These are phyloP conservation scores for Tachysurus vachellii DNA, from an alignment of 2,113 vertebrate genomes.

Conservation along the genomic window DNA sequence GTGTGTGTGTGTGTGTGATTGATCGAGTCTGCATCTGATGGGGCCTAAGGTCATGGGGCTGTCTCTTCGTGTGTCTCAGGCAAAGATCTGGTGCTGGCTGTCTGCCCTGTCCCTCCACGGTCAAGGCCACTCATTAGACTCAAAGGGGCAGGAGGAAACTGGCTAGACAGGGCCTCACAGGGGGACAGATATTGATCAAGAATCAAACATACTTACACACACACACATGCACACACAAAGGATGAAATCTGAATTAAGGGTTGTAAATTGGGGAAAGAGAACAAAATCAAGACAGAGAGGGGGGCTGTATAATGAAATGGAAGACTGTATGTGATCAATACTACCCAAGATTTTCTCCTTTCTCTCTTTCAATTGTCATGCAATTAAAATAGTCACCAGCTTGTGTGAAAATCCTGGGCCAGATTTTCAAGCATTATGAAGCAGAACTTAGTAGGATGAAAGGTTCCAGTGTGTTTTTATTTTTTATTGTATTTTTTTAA, in stretches of 20 bases:
- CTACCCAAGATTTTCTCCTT: conserved; percentile 71
- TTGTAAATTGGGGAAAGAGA: conserved; percentile 73
- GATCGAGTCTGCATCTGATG: conserved; percentile 72
- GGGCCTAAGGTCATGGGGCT: conserved; percentile 64
- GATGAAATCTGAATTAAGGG: conserved; percentile 74
- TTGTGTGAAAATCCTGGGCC: conserved; percentile 47
- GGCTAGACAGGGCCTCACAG: conserved; percentile 66
- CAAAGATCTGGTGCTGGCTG: conserved; percentile 30
- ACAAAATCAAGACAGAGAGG: conserved; percentile 60
- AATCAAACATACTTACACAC: conserved; percentile 50
- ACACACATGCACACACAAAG: conserved; percentile 58
- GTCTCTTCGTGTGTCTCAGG: conserved; percentile 34
- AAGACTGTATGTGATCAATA: conserved; percentile 77
- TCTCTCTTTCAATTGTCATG: conserved; percentile 74
- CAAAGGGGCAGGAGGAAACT: conserved; percentile 62
- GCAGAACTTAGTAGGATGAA: conserved; percentile 33
- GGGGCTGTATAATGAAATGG: conserved; percentile 69
- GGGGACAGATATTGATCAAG: conserved; percentile 73
- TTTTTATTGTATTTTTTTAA: conserved; percentile 47
- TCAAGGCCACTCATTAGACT: conserved; percentile 68
- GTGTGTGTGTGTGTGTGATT: conserved; percentile 69
- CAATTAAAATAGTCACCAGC: conserved; percentile 68
- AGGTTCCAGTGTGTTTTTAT: conserved; percentile 37
- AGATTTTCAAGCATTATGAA: conserved; percentile 40
- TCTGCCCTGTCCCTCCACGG: conserved; percentile 46